Base-by-base conservation (phyloP, 1,140 invertebrate genomes). In the Ridgeia piscesae region DNA sequence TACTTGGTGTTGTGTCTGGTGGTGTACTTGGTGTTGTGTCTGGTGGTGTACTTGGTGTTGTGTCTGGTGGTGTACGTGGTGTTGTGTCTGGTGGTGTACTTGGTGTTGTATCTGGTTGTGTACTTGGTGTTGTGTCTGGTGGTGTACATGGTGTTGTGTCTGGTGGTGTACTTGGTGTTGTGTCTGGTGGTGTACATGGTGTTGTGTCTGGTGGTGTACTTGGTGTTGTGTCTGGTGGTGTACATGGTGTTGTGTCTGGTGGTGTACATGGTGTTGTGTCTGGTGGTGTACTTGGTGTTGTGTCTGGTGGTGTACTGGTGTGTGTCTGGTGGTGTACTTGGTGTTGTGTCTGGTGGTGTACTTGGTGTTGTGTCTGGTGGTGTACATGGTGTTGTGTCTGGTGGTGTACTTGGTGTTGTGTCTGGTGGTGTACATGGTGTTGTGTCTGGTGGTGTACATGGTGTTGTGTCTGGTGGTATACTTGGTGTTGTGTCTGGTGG, bases 61-160 rank as follows among this genome's bases (percentile, higher is more conserved):
- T 42, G 42, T 11, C 42, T 77, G 58, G 58, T 77, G 17, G 27
- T 6, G 27, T n/a, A n/a, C n/a, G 11, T 77, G 58, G 2, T 4
- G 11, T 77, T 31, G 58, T 21, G 27, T 21, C 27, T 4, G 42
- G 27, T 77, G 58, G 27, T 21, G 2, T 77, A n/a, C n/a, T n/a
- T n/a, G n/a, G n/a, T 17, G 58, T 89, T 92, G 17, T 94, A 94
- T 34, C 94, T 95, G 95, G 92, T 92, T 95, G 35, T n/a, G n/a
- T 4, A 42, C 42, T 42, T 6, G 4, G 11, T 42, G 42, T 4
- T 6, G 42, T 42, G 42, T 11, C 42, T 77, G 58, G 58, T 77
- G 17, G 27, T 6, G 27, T n/a, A n/a, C n/a, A 21, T 77, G 58
- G 2, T 4, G 11, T 77, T 31, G 58, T 21, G 27, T 21, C 27